Conservation (phyloP, 2,888 invertebrate species). For the Notodonta ziczac region DNA sequence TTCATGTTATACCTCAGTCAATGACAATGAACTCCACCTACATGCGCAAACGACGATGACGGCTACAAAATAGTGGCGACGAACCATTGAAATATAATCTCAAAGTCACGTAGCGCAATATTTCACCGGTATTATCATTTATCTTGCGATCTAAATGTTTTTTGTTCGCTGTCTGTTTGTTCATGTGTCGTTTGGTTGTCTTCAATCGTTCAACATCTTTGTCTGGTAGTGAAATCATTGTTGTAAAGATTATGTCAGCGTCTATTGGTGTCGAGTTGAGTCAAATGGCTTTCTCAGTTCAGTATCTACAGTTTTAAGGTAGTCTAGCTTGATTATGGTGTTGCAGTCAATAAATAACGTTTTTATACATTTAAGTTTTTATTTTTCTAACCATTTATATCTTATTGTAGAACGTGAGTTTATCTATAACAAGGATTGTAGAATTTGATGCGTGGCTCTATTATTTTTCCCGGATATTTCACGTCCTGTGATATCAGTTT, state of each 20-base stretch:
- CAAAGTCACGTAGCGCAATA: constrained; percentile 52
- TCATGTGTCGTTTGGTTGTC: constrained; percentile 14
- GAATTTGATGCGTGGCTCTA: too few species aligned
- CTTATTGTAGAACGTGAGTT: too few species aligned
- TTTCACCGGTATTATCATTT: constrained; percentile 46
- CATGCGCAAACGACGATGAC: constrained; percentile 18
- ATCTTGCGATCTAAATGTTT: constrained; percentile 25
- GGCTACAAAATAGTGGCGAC: constrained; percentile 28
- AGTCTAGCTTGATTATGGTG: too few species aligned
- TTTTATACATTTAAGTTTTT: too few species aligned
- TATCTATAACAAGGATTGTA: too few species aligned
- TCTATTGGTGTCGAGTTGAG: not conserved
- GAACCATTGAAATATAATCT: constrained; percentile 49
- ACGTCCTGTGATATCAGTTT: too few species aligned
- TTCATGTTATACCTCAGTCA: constrained; percentile 25
- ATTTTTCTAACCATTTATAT: too few species aligned
- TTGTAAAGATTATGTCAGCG: constrained; percentile 23
- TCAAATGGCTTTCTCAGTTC: not conserved
- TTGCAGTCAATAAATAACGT: too few species aligned
- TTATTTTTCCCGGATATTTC: too few species aligned
- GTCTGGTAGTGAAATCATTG: constrained; percentile 25
- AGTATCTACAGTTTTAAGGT: not conserved
- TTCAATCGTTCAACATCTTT: constrained; percentile 15
- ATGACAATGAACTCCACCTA: constrained; percentile 31
- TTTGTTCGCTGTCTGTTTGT: constrained; percentile 25